phyloP scores from a whole-genome alignment of 2,113 vertebrate species.

The human region GRCh38 chr1:106202001-106202500 shows the following conservation, averaged over 20 bases:
- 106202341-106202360: neutral
- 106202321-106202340: neutral
- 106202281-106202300: neutral
- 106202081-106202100: neutral
- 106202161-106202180: neutral
- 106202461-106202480: neutral
- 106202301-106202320: neutral
- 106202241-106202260: neutral
- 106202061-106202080: neutral
- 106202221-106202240: neutral
- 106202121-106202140: neutral
- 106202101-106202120: neutral
- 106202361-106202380: neutral
- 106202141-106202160: neutral
- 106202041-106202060: neutral
- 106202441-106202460: neutral
- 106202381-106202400: accelerated
- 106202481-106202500: neutral
- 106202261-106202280: neutral
- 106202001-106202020: neutral
- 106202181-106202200: neutral
- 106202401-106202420: no score
- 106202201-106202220: neutral
- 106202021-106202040: neutral
- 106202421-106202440: neutral